phyloP scores from a whole-genome alignment of 2,797 vertebrate genomes.

The Schizothorax lantsangensis region DNA sequence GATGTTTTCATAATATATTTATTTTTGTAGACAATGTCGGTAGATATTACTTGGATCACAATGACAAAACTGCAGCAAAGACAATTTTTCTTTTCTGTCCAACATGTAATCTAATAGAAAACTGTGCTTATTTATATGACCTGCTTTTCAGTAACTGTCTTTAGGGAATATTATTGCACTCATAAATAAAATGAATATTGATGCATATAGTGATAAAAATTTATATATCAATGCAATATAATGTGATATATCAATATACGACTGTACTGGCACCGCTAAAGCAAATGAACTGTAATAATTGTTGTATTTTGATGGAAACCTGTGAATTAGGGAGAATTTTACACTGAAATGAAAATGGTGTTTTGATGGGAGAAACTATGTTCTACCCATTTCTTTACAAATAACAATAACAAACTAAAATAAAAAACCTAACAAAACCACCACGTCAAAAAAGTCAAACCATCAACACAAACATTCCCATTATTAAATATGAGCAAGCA shows the following conservation, averaged over 20 bases:
- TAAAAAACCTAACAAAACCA: not conserved
- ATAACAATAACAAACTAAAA: not conserved
- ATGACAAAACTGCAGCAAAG: not conserved
- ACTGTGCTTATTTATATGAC: not conserved
- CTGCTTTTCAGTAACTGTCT: not conserved
- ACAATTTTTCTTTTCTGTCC: not conserved
- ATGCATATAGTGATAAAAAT: no score
- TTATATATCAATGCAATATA: not conserved
- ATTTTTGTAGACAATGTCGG: not conserved
- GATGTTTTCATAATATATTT: not conserved
- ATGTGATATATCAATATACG: not conserved
- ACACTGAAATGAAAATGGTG: not conserved
- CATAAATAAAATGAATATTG: not conserved
- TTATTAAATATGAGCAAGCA: slow-evolving; percentile 2
- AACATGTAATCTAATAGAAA: not conserved
- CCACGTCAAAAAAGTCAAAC: slow-evolving; percentile 3
- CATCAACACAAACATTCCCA: not conserved
- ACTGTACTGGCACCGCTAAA: not conserved
- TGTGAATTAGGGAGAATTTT: not conserved
- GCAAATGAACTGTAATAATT: not conserved
- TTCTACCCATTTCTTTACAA: not conserved
- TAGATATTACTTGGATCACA: not conserved
- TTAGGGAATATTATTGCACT: not conserved
- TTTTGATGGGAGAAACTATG: not conserved
- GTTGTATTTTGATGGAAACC: not conserved